phyloP scores from a whole-genome alignment of 2,888 invertebrate species.

The Invenusta paracnida region DNA sequence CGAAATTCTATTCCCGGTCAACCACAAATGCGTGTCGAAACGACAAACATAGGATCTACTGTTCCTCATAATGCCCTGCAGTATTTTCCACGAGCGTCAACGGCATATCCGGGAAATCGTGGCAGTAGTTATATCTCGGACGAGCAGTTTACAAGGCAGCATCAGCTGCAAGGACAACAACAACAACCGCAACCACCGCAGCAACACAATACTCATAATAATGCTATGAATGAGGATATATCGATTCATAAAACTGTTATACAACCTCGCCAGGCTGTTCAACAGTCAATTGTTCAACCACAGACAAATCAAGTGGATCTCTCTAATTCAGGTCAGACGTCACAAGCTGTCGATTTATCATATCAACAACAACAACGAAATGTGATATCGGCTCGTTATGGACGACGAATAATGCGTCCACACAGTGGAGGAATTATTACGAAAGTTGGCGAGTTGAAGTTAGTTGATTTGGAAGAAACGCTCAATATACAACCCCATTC shows the following conservation, averaged over 20 bases:
- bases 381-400: neutral
- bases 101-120: neutral
- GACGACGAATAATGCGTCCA: neutral
- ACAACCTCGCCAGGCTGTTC: neutral
- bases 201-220: neutral
- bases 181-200: neutral
- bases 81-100: neutral
- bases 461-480: constrained; percentile 10
- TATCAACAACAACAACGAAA: neutral
- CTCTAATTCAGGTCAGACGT: neutral
- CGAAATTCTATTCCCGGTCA: neutral
- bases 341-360: neutral
- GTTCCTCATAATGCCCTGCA: neutral
- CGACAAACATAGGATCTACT: neutral
- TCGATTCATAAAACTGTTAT: neutral
- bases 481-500: neutral
- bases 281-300: neutral
- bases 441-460: neutral
- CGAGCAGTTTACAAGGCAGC: too few relatives aligned
- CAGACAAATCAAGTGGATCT: neutral
- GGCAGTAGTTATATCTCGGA: too few relatives aligned
- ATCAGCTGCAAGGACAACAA: too few relatives aligned
- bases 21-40: neutral
- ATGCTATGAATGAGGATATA: neutral
- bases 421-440: constrained; percentile 9